Conservation (phyloP, 2,797 vertebrate genomes). For the Sebastes diploproa region DNA sequence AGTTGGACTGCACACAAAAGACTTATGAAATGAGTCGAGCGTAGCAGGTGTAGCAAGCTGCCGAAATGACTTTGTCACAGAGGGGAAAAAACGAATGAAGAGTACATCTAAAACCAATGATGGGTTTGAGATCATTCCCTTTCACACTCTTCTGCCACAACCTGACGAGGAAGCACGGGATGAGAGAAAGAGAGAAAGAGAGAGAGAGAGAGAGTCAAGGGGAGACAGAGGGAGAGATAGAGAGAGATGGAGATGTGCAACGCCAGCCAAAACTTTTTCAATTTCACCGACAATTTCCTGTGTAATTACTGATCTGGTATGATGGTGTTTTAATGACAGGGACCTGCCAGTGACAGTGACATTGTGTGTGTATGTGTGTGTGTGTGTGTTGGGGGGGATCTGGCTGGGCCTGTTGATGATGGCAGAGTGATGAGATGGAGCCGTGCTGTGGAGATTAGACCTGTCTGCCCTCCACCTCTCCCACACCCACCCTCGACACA, state of each 20-base stretch:
- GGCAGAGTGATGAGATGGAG: slow-evolving; percentile 79
- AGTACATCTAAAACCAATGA: slow-evolving; percentile 79
- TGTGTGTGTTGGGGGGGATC: slow-evolving; percentile 54
- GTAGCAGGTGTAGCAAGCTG: slow-evolving; percentile 65
- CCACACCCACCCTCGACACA: neutral
- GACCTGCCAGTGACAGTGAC: slow-evolving; percentile 76
- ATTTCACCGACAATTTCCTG: slow-evolving; percentile 88
- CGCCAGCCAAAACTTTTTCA: slow-evolving; percentile 85
- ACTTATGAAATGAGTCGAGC: slow-evolving; percentile 50
- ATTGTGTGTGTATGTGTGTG: slow-evolving; percentile 59
- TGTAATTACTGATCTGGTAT: slow-evolving; percentile 85
- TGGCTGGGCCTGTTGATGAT: slow-evolving; percentile 74
- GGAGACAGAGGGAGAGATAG: slow-evolving; percentile 31
- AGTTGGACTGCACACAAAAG: slow-evolving; percentile 40
- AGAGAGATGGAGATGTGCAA: slow-evolving; percentile 79
- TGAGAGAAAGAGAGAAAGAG: slow-evolving; percentile 23
- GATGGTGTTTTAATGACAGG: slow-evolving; percentile 85
- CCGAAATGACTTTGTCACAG: slow-evolving; percentile 72
- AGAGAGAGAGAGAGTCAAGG: slow-evolving; percentile 1
- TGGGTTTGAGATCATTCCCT: slow-evolving; percentile 79
- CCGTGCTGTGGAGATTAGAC: slow-evolving; percentile 76
- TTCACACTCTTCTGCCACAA: slow-evolving; percentile 75
- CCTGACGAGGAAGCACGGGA: slow-evolving; percentile 62
- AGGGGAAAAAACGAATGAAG: slow-evolving; percentile 64
- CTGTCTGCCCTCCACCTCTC: slow-evolving; percentile 66